Evolutionary conservation across 2,113 vertebrate genomes (phyloP).

Genomic region (Ochotona princeps): DNA sequence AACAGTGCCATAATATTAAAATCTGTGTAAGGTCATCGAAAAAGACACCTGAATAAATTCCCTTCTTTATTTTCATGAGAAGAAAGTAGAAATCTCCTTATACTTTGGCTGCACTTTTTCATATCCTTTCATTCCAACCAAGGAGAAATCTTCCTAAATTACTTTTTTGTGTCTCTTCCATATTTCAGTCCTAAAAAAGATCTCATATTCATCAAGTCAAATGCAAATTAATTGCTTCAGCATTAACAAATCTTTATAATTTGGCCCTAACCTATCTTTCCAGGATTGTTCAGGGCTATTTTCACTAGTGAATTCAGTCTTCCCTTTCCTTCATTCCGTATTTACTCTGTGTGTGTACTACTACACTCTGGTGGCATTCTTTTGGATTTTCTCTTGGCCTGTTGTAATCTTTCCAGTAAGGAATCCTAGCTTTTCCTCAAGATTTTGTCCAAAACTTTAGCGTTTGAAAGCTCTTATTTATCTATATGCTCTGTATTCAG

Average conservation of each 20-base stretch:
- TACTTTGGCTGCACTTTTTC: neutral
- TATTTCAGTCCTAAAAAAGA: slow-evolving; percentile 24
- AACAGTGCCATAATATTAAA: slow-evolving; percentile 9
- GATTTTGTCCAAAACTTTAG: neutral
- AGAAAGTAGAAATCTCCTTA: neutral
- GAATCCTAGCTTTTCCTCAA: neutral
- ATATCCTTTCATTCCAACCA: neutral
- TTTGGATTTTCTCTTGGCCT: slow-evolving; percentile 26
- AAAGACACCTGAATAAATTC: slow-evolving; percentile 2
- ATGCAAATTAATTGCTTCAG: neutral
- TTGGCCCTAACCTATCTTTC: neutral
- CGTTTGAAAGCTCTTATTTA: neutral
- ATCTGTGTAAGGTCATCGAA: neutral
- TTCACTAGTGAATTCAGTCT: neutral
- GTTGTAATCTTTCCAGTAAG: slow-evolving; percentile 10
- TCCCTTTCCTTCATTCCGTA: slow-evolving; percentile 8
- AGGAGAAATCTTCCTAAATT: slow-evolving; percentile 22
- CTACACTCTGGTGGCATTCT: neutral
- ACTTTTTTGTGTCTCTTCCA: neutral
- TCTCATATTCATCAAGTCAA: neutral
- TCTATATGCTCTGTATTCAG: neutral
- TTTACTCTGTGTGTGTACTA: neutral
- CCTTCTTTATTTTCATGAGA: neutral
- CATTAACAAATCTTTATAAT: neutral
- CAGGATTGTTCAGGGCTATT: neutral